phyloP scores from a whole-genome alignment of 2,797 vertebrate genomes.

The Ceyx erithaca region DNA sequence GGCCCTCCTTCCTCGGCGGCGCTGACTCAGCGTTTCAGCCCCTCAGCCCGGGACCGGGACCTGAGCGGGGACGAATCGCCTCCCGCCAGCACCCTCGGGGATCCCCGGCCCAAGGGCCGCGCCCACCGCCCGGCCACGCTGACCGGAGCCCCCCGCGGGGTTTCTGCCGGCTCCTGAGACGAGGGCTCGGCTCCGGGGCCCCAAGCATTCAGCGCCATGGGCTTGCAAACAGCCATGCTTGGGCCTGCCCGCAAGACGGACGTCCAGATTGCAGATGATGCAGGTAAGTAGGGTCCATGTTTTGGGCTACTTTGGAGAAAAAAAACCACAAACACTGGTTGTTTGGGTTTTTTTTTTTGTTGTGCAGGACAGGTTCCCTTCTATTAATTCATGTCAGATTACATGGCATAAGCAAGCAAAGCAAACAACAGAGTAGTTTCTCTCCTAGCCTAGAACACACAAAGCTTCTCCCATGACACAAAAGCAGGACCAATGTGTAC shows the following conservation, averaged over 20 bases:
- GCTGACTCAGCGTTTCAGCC: conserved; percentile 24
- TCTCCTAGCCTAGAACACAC: background rate
- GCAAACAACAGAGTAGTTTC: background rate
- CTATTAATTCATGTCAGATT: background rate
- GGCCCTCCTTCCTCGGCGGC: background rate
- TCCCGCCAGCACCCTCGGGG: too few relatives aligned
- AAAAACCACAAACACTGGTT: background rate
- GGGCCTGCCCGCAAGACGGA: background rate
- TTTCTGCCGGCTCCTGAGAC: background rate
- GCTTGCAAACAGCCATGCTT: background rate
- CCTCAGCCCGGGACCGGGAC: too few relatives aligned
- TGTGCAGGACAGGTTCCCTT: background rate
- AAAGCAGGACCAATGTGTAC: background rate
- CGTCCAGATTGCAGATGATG: background rate
- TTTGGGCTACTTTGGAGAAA: background rate
- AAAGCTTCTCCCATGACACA: background rate
- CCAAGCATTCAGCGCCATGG: background rate
- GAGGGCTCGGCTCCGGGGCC: background rate
- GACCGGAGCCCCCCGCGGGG: background rate
- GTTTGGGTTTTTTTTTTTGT: background rate
- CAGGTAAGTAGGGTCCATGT: background rate
- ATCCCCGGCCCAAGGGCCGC: background rate
- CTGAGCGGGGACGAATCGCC: background rate
- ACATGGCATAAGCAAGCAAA: background rate
- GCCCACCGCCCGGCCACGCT: background rate